Evolutionary conservation across 2,797 vertebrate genomes (phyloP).

Genomic region (Sarcophilus harrisii): DNA sequence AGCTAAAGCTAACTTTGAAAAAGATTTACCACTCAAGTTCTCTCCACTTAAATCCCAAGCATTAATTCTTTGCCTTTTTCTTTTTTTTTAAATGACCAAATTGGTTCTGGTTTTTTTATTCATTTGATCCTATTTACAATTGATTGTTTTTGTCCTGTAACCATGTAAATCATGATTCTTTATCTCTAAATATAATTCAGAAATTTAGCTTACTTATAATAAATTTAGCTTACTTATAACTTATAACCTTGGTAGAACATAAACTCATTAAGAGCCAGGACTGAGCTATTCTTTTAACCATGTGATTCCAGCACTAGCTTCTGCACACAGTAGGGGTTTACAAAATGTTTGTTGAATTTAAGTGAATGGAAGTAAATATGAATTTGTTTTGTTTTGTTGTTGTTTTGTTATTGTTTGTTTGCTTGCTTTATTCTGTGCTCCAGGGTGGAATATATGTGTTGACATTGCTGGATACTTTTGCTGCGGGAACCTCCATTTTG

Average conservation of each 20-base stretch:
- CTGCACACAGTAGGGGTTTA: background rate
- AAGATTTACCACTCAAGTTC: background rate
- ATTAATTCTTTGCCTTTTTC: background rate
- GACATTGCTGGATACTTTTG: conserved; percentile 95
- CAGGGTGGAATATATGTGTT: conserved; percentile 98
- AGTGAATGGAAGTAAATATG: background rate
- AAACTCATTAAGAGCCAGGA: background rate
- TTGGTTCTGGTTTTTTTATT: no score
- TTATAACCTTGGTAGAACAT: background rate
- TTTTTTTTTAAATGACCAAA: background rate
- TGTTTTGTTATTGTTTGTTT: background rate
- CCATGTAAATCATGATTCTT: no score
- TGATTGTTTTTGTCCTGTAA: no score
- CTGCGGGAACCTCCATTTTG: conserved; percentile 97
- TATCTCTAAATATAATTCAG: no score
- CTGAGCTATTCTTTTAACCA: background rate
- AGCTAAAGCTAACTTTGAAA: background rate
- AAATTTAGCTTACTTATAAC: no score
- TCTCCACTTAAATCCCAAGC: background rate
- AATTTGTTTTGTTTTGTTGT: background rate
- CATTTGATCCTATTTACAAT: no score
- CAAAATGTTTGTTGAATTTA: background rate
- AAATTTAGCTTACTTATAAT: no score
- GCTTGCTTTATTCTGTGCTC: conserved; percentile 7
- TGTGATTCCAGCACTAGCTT: background rate